phyloP scores from a whole-genome alignment of 2,888 invertebrate genomes.

The Hypomecis punctinalis region DNA sequence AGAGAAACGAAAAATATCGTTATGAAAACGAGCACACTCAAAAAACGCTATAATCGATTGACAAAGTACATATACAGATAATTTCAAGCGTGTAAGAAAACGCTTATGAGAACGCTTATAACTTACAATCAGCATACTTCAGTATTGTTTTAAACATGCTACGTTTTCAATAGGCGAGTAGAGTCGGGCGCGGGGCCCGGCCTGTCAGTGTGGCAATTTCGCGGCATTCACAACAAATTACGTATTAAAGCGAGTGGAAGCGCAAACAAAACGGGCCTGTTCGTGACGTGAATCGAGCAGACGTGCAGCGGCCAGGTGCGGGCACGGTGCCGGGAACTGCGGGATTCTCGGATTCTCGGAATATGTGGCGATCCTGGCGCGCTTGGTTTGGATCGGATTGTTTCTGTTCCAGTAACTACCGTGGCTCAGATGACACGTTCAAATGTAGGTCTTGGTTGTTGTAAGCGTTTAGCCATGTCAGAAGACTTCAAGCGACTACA shows the following conservation, averaged over 20 bases:
- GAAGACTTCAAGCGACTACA: too few relatives aligned
- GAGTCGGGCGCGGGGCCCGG: slow-evolving; percentile 29
- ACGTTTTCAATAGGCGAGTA: slow-evolving; percentile 74
- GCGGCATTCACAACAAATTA: slow-evolving; percentile 83
- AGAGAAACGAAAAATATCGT: too few relatives aligned
- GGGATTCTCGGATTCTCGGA: slow-evolving; percentile 13
- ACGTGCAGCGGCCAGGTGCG: slow-evolving; percentile 57
- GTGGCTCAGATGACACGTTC: too few relatives aligned
- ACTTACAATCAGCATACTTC: slow-evolving; percentile 6
- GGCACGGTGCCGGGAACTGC: slow-evolving; percentile 45
- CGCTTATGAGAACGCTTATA: not conserved
- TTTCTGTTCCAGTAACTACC: too few relatives aligned
- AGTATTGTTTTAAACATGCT: slow-evolving; percentile 65
- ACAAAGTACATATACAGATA: too few relatives aligned
- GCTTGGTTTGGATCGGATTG: too few relatives aligned
- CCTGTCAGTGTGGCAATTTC: slow-evolving; percentile 80
- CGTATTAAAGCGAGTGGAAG: slow-evolving; percentile 82
- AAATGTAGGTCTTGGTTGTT: too few relatives aligned
- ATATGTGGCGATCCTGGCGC: not conserved
- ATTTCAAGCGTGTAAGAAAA: not conserved
- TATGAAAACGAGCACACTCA: too few relatives aligned
- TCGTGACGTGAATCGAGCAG: slow-evolving; percentile 81
- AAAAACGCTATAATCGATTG: too few relatives aligned
- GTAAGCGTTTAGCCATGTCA: too few relatives aligned
- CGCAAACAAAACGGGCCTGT: slow-evolving; percentile 81